A percentile compares a stretch with the other conserved stretches of the same genome.
Evolutionary conservation across 2,113 vertebrate genomes (phyloP).

Genomic region (Anoplopoma fimbria): DNA sequence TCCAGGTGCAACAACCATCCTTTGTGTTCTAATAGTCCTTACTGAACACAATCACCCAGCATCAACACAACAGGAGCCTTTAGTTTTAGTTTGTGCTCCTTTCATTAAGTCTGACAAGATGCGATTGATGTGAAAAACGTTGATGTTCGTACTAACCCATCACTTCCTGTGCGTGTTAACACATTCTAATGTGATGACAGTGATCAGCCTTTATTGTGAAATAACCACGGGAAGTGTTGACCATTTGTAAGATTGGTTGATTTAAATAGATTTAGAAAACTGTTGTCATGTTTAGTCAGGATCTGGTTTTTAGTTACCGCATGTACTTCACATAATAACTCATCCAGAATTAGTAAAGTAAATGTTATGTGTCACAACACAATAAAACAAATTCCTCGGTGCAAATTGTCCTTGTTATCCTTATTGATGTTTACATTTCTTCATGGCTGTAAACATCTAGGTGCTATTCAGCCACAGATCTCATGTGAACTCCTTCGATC

Average conservation of each 20-base stretch:
- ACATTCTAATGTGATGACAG: neutral
- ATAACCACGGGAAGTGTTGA: neutral
- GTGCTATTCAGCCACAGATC: constrained; percentile 93
- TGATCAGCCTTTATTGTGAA: neutral
- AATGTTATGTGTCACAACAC: constrained; percentile 85
- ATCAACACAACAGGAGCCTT: neutral
- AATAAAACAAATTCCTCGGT: constrained; percentile 80
- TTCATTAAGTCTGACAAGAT: neutral
- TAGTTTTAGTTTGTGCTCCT: neutral
- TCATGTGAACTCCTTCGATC: constrained; percentile 95
- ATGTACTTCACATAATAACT: neutral
- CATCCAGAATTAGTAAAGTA: constrained; percentile 65
- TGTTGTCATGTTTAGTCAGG: neutral
- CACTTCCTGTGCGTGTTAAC: constrained; percentile 2
- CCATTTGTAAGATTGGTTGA: neutral
- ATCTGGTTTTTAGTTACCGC: neutral
- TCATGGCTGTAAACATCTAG: constrained; percentile 91
- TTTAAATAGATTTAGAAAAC: neutral
- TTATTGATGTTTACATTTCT: constrained; percentile 95
- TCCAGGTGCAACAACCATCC: neutral
- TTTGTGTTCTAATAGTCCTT: neutral
- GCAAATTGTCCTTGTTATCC: constrained; percentile 93
- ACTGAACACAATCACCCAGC: neutral
- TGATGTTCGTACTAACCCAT: neutral
- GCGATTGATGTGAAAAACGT: neutral